These are phyloP conservation scores for Rhinoderma darwinii DNA, from an alignment of 2,113 vertebrate species.

Conservation along the genomic window DNA sequence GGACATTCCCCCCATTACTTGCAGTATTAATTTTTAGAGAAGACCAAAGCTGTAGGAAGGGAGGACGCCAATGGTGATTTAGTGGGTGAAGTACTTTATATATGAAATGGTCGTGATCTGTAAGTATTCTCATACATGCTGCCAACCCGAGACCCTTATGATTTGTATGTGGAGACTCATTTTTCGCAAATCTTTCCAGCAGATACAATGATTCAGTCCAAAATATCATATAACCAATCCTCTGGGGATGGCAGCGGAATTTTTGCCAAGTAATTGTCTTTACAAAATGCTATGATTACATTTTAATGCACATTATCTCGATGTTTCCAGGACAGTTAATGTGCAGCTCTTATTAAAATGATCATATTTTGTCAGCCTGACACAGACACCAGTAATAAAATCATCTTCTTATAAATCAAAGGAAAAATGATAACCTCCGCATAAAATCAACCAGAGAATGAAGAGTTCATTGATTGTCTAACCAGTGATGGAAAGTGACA, in stretches of 20 bases:
- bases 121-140: no score
- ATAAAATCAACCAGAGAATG: background rate
- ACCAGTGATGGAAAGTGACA: background rate
- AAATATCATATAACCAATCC: background rate
- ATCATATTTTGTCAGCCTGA: conserved; percentile 33
- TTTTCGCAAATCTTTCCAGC: background rate
- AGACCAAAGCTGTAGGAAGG: no score
- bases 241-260: background rate
- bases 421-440: background rate
- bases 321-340: conserved; percentile 17
- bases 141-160: no score
- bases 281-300: conserved; percentile 1
- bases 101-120: no score
- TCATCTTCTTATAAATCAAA: background rate
- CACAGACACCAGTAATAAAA: conserved; percentile 6
- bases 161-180: background rate
- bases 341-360: conserved; percentile 38
- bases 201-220: background rate
- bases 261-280: conserved; percentile 25
- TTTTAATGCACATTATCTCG: conserved; percentile 18
- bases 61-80: no score
- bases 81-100: no score
- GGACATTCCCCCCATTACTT: background rate
- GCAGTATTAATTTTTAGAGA: background rate
- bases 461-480: background rate